A percentile compares a stretch with the other conserved stretches of the same genome.
phyloP scores from a whole-genome alignment of 1,140 invertebrate genomes.

The Penaeus indicus region DNA sequence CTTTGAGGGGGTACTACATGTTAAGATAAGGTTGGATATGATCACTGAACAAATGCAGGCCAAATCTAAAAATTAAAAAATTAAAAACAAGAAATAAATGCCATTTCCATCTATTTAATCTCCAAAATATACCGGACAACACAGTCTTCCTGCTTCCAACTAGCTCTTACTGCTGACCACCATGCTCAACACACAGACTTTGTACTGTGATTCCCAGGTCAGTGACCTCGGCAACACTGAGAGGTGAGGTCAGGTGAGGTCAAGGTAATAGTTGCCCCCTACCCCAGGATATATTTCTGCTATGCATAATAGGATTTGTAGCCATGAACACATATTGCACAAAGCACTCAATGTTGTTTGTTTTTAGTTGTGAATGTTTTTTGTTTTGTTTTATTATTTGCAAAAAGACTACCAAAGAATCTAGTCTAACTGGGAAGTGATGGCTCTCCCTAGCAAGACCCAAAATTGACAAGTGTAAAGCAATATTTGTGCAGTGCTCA shows the following conservation, averaged over 20 bases:
- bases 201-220: slow-evolving; percentile 64
- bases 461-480: neutral
- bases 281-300: slow-evolving; percentile 47
- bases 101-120: neutral
- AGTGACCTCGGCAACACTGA: slow-evolving; percentile 62
- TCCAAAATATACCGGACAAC: slow-evolving; percentile 17
- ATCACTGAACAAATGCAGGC: no score
- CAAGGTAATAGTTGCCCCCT: slow-evolving; percentile 61
- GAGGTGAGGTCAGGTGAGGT: slow-evolving; percentile 63
- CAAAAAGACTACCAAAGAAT: slow-evolving; percentile 34
- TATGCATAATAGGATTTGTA: slow-evolving; percentile 40
- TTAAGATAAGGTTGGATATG: no score
- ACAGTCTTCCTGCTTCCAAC: slow-evolving; percentile 57
- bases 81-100: neutral
- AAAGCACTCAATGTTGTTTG: slow-evolving; percentile 37
- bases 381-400: neutral
- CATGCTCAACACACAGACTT: slow-evolving; percentile 65
- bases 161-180: slow-evolving; percentile 55
- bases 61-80: neutral
- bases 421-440: slow-evolving; percentile 37
- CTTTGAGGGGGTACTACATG: no score
- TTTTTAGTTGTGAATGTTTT: neutral
- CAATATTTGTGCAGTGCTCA: slow-evolving; percentile 56
- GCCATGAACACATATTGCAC: slow-evolving; percentile 55
- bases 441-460: neutral